Conservation (phyloP, 2,888 invertebrate species). For the Rhamphomyia laevipes region DNA sequence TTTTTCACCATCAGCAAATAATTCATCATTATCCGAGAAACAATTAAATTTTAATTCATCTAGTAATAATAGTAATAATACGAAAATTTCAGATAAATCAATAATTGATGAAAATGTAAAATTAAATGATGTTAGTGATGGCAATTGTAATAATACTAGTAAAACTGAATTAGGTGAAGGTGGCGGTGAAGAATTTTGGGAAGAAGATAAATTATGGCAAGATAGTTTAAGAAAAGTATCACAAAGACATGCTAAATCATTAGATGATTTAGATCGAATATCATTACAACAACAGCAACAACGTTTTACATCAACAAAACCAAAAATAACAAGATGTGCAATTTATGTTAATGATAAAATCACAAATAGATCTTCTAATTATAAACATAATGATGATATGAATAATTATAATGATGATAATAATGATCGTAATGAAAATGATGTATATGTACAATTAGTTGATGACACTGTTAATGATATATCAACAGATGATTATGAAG, state of each 20-base stretch:
- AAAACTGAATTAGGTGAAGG: background rate
- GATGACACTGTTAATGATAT: conserved; percentile 11
- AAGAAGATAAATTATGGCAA: conserved; percentile 70
- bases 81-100: background rate
- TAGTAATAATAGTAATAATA: background rate
- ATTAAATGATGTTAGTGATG: background rate
- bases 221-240: conserved; percentile 68
- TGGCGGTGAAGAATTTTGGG: conserved; percentile 62
- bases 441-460: conserved; percentile 32
- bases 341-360: conserved; percentile 68
- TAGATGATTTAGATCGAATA: conserved; percentile 65
- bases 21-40: background rate
- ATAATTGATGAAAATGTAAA: background rate
- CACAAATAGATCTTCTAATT: background rate
- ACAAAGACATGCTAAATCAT: conserved; percentile 67
- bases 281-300: conserved; percentile 6
- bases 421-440: conserved; percentile 23
- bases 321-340: conserved; percentile 54
- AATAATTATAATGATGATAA: conserved; percentile 1
- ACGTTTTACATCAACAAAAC: conserved; percentile 18
- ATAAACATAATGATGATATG: background rate
- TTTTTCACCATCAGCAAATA: no score
- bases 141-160: no score
- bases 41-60: background rate
- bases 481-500: conserved; percentile 32